Conservation (phyloP, 1,140 invertebrate species). For the Ditylenchus dipsaci region DNA sequence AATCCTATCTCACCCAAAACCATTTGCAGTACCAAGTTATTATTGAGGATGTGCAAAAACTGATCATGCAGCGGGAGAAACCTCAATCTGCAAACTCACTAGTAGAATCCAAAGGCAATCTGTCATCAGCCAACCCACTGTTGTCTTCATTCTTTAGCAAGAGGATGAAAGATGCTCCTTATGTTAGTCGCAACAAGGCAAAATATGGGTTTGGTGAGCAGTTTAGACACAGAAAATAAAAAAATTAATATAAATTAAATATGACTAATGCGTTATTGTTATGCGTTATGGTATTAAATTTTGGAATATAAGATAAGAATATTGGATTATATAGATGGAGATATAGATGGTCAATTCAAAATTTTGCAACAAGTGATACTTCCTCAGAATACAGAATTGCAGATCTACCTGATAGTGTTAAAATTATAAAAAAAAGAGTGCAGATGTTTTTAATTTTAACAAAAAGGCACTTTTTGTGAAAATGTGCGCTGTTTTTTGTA, state of each 20-base stretch:
- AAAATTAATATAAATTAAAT: too few relatives aligned
- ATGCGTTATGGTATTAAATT: too few relatives aligned
- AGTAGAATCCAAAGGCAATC: conserved; percentile 8
- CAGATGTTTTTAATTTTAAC: too few relatives aligned
- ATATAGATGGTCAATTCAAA: too few relatives aligned
- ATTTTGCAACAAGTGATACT: too few relatives aligned
- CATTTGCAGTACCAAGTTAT: conserved; percentile 68
- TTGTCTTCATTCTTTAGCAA: conserved; percentile 46
- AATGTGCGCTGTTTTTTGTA: too few relatives aligned
- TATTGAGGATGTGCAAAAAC: conserved; percentile 69
- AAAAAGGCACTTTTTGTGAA: too few relatives aligned
- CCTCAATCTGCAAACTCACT: background rate
- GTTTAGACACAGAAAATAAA: background rate
- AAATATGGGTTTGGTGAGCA: conserved; percentile 40
- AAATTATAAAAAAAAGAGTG: too few relatives aligned
- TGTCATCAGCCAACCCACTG: conserved; percentile 23
- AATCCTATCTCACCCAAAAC: conserved; percentile 66
- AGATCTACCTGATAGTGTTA: too few relatives aligned
- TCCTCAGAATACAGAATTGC: too few relatives aligned
- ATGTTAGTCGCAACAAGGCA: conserved; percentile 39
- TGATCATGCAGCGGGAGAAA: conserved; percentile 52
- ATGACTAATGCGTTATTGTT: conserved; percentile 3
- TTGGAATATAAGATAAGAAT: too few relatives aligned
- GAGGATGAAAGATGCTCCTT: conserved; percentile 43
- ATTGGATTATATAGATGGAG: too few relatives aligned